Evolutionary conservation across 2,888 invertebrate genomes (phyloP), one percentile per base, ranked within the genome.

Genomic region (Lagria hirta): DNA sequence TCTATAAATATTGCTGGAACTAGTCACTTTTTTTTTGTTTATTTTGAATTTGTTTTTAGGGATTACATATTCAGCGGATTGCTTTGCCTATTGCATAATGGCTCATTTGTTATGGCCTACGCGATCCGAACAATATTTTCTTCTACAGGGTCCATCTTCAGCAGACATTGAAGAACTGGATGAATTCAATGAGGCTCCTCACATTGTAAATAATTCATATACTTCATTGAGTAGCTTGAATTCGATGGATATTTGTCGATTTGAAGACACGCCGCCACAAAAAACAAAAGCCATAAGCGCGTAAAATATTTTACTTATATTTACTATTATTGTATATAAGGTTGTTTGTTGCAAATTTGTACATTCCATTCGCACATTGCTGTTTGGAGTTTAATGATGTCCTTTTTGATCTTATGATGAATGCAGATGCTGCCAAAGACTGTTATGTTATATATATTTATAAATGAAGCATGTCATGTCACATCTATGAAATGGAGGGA

Each of bases 81-180:
- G 94, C 70, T 79, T 96, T 60, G 96, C 95, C 1, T 94, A 91
- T 69, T 90, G 91, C 59, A 89, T 95, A 20, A 90, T 97, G 87
- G 88, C 95, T 0, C 96, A 97, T 68, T 75, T 98, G 50, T 75
- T 98, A 49, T 98, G 96, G 96, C 97, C 97, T 21, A 92, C 91
- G 35, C 80, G 94, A 36, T 89, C 91, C 20, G 92, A 94, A 58
- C 90, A 94, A 70, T 95, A 94, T 74, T 83, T 95, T 64, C 75
- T 93, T 41, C 74, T 92, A 18, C 84, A 89, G 18, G 84, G 84
- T 23, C 75, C 81, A 42, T 81, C 82, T 45, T 82, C 81, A 61
- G 81, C 82, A 57, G 84, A 84, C 50, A 77, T 82, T 58, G 92
- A 92, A 61, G 93, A 93, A 69, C 70, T 93, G 40, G 91, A 92